phyloP scores from a whole-genome alignment of 2,888 invertebrate genomes.

The Diplazon laetatorius region DNA sequence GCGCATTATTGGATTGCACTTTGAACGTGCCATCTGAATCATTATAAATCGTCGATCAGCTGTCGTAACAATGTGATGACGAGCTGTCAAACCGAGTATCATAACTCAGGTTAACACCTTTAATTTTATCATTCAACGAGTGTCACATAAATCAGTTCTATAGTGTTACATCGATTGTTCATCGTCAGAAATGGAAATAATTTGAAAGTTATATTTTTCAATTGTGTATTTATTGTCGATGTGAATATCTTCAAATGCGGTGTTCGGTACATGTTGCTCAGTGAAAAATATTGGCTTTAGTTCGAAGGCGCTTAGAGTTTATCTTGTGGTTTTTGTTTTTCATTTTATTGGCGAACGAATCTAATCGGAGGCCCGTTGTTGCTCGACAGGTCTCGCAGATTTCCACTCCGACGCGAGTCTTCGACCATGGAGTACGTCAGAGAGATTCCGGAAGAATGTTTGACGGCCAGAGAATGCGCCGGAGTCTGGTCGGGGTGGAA shows the following conservation, averaged over 20 bases:
- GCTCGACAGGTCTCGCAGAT: background rate
- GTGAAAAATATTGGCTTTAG: no score
- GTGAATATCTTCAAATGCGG: no score
- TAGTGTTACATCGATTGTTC: background rate
- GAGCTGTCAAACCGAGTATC: constrained; percentile 33
- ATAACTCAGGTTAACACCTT: background rate
- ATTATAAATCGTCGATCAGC: constrained; percentile 33
- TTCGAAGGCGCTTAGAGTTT: no score
- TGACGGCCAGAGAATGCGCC: constrained; percentile 84
- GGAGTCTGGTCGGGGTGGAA: constrained; percentile 88
- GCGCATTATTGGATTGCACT: constrained; percentile 25
- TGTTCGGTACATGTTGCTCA: no score
- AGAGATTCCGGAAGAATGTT: constrained; percentile 84
- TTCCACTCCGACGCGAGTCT: constrained; percentile 30
- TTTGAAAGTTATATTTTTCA: background rate
- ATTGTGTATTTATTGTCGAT: background rate
- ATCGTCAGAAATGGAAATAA: background rate
- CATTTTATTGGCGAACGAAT: no score
- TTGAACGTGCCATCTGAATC: constrained; percentile 35
- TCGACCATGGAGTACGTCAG: constrained; percentile 68
- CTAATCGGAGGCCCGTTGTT: background rate
- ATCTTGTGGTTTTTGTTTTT: no score
- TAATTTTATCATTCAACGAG: constrained; percentile 16
- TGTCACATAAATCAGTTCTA: background rate
- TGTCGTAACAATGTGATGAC: constrained; percentile 14